These are phyloP conservation scores for Ctenopoma multispine DNA, from an alignment of 2,797 vertebrate genomes.

Conservation along the genomic window DNA sequence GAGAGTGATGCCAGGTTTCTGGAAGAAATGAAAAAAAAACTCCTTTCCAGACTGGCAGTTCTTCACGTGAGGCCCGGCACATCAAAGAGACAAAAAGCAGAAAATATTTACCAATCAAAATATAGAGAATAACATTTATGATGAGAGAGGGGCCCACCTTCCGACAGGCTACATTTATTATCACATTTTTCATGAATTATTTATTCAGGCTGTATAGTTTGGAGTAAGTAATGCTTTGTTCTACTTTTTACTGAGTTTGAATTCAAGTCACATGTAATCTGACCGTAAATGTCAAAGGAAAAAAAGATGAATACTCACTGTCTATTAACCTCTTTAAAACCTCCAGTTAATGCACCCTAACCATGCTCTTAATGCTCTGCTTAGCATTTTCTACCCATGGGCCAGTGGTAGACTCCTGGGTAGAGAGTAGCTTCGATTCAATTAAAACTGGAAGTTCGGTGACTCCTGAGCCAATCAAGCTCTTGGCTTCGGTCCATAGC, in stretches of 20 bases:
- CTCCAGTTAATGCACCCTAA: constrained; percentile 53
- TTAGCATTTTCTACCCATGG: constrained; percentile 56
- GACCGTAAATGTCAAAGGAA: constrained; percentile 8
- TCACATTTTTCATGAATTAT: constrained; percentile 16
- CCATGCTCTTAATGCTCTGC: constrained; percentile 62
- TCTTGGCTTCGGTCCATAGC: constrained; percentile 60
- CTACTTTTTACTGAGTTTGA: constrained; percentile 2
- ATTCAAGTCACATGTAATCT: constrained; percentile 8
- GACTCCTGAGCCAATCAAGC: constrained; percentile 74
- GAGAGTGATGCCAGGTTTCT: constrained; percentile 35
- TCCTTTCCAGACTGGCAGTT: constrained; percentile 6
- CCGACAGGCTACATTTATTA: not conserved
- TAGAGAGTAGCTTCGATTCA: constrained; percentile 68
- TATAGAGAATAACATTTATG: constrained; percentile 18
- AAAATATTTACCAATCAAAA: constrained; percentile 21
- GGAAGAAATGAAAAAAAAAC: not conserved
- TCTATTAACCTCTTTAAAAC: constrained; percentile 53
- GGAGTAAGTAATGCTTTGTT: constrained; percentile 21
- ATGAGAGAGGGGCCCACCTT: constrained; percentile 10
- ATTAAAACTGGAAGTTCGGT: constrained; percentile 72
- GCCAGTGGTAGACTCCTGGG: constrained; percentile 53
- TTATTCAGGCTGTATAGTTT: constrained; percentile 16
- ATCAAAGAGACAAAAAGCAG: constrained; percentile 30
- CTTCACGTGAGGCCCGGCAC: constrained; percentile 21
- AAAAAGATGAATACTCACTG: constrained; percentile 40